These are phyloP conservation scores for Podarcis cretensis DNA, from an alignment of 2,113 vertebrate species.

Conservation along the genomic window DNA sequence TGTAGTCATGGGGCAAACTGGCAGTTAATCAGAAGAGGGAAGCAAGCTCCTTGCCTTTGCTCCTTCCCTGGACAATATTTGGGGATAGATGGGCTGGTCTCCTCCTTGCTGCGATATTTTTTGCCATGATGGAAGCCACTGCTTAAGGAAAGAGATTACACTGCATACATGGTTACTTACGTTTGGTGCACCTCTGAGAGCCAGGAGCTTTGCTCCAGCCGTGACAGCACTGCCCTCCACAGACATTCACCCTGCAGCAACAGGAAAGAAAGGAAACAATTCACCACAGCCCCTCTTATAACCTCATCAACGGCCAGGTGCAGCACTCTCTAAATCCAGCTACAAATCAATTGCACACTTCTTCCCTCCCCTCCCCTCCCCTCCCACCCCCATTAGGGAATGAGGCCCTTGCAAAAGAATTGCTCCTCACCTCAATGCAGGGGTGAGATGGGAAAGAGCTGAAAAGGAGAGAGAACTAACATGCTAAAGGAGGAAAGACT, in stretches of 20 bases:
- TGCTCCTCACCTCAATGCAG: not conserved
- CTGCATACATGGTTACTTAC: slow-evolving; percentile 79
- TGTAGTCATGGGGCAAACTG: not conserved
- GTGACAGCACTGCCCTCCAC: slow-evolving; percentile 93
- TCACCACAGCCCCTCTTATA: not conserved
- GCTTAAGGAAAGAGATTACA: not conserved
- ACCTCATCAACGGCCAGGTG: slow-evolving; percentile 1
- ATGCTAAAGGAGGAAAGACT: not conserved
- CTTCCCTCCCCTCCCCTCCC: not conserved
- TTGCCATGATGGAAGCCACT: not conserved
- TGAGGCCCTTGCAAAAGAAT: not conserved
- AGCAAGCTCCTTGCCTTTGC: not conserved
- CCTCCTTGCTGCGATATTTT: not conserved
- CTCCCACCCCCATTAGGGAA: not conserved
- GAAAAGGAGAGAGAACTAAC: slow-evolving; percentile 29
- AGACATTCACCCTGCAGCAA: slow-evolving; percentile 91
- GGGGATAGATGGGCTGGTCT: not conserved
- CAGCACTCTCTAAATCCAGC: not conserved
- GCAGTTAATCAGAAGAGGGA: not conserved
- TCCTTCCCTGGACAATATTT: not conserved
- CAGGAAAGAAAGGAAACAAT: slow-evolving; percentile 60
- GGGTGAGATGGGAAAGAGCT: not conserved
- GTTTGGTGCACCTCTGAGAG: slow-evolving; percentile 94
- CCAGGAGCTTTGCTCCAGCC: slow-evolving; percentile 93
- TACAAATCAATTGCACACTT: slow-evolving; percentile 2